Evolutionary conservation across 2,797 vertebrate species (phyloP).

Genomic region (Hippopotamyrus pictus): DNA sequence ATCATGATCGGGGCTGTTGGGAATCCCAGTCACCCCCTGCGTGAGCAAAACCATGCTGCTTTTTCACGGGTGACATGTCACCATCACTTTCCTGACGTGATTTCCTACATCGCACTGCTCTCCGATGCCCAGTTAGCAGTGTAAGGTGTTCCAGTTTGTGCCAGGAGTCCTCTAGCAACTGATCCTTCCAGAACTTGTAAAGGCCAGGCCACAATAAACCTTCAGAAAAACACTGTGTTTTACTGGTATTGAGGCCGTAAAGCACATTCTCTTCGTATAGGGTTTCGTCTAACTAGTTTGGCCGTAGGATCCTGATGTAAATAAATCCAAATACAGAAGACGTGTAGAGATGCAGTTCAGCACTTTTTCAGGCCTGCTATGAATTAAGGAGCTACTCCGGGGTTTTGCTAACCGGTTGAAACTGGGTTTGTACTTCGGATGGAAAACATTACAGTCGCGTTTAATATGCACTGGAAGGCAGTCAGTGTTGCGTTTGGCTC

Average conservation of each 20-base stretch:
- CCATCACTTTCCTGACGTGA: not conserved
- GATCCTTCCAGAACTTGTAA: not conserved
- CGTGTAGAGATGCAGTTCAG: slow-evolving; percentile 15
- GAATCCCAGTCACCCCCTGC: not conserved
- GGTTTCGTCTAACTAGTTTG: slow-evolving; percentile 19
- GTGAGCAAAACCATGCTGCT: not conserved
- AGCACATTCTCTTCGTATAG: slow-evolving; percentile 29
- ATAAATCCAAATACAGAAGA: slow-evolving; percentile 29
- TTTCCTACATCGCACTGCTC: not conserved
- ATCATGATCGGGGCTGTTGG: slow-evolving; percentile 26
- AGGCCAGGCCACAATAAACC: slow-evolving; percentile 8
- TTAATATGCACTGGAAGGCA: slow-evolving; percentile 21
- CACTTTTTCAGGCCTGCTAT: slow-evolving; percentile 16
- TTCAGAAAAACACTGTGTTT: slow-evolving; percentile 2
- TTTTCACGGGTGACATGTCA: not conserved
- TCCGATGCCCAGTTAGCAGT: not conserved
- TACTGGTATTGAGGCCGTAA: slow-evolving; percentile 25
- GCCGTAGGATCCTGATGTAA: not conserved
- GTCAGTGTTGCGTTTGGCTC: slow-evolving; percentile 21
- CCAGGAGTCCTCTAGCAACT: not conserved
- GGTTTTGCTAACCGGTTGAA: slow-evolving; percentile 24
- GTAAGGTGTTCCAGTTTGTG: not conserved
- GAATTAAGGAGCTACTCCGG: slow-evolving; percentile 29
- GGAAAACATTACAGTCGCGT: slow-evolving; percentile 28
- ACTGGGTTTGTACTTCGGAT: slow-evolving; percentile 27